Evolutionary conservation across 1,140 invertebrate genomes (phyloP), one percentile per base, ranked within the genome.

Genomic region (Scaptomyza montana): DNA sequence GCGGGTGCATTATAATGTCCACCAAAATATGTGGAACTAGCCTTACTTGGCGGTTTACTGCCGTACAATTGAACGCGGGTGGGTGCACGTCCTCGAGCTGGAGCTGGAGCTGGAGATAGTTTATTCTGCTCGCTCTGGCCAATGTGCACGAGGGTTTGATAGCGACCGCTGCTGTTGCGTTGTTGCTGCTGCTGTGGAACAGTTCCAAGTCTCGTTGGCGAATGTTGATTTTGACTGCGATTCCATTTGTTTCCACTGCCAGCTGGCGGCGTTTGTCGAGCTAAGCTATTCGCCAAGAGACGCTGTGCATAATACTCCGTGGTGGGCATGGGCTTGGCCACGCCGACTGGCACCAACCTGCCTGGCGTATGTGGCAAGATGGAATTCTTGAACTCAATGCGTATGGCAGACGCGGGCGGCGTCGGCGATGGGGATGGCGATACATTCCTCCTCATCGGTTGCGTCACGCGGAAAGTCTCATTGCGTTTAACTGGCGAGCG

Each of bases 301-400:
- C 84, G 68, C 55, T 90, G 80, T 0, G 78, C 80, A 50, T 86
- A 74, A 41, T 90, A 80, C 66, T 89, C 79, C 12, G 80, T 77
- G 10, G 74, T 89, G 21, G 84, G 90, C 85, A 91, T 91, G 5
- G 90, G 90, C 36, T 91, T 91, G 41, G 90, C 90, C 53, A 91
- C 90, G 5, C 90, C 90, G 19, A 91, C 89, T 8, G 90, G 90
- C 45, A 91, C 90, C 19, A 91, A 72, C 16, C 90, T 70, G 7
- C 90, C 77, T 0, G 90, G 90, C 2, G 84, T 73, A 36, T 91
- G 82, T 3, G 90, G 90, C 3, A 80, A 74, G 47, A 91, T 90
- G 33, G 90, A 91, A 63, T 91, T 91, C 67, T 91, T 91, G 60
- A 92, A 87, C 74, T 92, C 90, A 49, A 92, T 91, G 13, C 90